These are phyloP conservation scores for Porites evermanni DNA, from an alignment of 92 coral and sea anemone genomes.

Conservation along the genomic window DNA sequence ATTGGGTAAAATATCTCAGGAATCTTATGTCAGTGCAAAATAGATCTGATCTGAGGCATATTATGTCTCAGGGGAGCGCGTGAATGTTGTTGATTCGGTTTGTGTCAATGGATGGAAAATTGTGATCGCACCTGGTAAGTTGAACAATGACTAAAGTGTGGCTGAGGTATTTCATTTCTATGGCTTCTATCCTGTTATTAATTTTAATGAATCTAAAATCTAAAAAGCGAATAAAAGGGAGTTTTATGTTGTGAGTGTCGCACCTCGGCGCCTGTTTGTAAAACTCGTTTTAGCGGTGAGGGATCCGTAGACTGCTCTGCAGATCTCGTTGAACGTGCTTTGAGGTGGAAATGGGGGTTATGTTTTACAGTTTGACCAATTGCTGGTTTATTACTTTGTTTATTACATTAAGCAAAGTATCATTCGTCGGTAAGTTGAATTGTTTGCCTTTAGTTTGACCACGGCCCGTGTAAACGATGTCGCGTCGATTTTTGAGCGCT, in stretches of 20 bases:
- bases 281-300: neutral
- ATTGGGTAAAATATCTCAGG: too few species aligned
- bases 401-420: neutral
- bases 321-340: neutral
- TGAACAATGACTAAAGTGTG: slow-evolving; percentile 9
- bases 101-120: too few species aligned
- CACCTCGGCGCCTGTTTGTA: neutral
- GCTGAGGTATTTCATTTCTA: neutral
- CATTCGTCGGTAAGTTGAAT: slow-evolving; percentile 2
- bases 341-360: neutral
- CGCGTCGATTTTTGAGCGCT: neutral
- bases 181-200: neutral
- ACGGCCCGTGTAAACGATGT: neutral
- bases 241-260: neutral
- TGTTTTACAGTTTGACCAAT: neutral
- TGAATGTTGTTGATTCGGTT: too few species aligned
- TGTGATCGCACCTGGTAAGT: slow-evolving; percentile 5
- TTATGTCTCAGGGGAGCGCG: too few species aligned
- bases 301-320: too few species aligned
- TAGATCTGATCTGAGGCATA: too few species aligned
- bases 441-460: neutral
- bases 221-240: neutral
- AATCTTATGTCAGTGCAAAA: too few species aligned
- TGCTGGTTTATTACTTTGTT: slow-evolving; percentile 13
- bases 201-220: slow-evolving; percentile 2